These are phyloP conservation scores for Morus bassanus DNA, from an alignment of 2,797 vertebrate genomes.

Conservation along the genomic window DNA sequence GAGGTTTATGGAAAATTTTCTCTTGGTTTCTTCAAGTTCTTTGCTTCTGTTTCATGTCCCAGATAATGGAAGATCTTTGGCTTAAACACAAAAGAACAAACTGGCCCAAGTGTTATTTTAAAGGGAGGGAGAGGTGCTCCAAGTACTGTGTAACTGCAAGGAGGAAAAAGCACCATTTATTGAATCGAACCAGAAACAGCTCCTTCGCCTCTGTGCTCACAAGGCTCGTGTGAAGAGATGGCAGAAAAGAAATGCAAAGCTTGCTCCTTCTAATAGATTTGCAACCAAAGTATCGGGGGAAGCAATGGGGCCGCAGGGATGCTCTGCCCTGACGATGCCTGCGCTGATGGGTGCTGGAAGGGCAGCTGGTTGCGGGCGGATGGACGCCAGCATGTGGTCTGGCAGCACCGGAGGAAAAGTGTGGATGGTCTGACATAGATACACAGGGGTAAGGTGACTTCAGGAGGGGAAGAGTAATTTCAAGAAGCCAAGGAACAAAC, in stretches of 20 bases:
- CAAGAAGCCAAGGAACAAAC: background rate
- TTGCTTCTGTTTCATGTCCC: background rate
- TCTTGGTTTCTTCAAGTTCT: background rate
- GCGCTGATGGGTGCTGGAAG: accelerated
- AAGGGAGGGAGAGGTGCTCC: background rate
- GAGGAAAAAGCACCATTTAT: background rate
- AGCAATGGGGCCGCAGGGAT: background rate
- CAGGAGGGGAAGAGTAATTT: background rate
- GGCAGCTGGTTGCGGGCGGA: accelerated
- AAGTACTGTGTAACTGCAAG: background rate
- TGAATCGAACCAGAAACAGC: background rate
- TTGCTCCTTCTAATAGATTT: background rate
- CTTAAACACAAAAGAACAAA: background rate
- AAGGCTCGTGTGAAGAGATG: accelerated
- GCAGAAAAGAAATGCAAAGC: background rate
- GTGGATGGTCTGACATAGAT: background rate
- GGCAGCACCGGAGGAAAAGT: background rate
- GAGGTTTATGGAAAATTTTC: background rate
- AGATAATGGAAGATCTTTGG: background rate
- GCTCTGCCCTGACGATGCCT: background rate
- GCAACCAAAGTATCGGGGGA: accelerated
- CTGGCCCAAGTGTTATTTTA: background rate
- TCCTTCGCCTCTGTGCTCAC: background rate
- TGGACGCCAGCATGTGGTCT: accelerated
- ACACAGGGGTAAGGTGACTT: accelerated